phyloP scores from a whole-genome alignment of 1,140 invertebrate species.

The Pogonus chalceus region DNA sequence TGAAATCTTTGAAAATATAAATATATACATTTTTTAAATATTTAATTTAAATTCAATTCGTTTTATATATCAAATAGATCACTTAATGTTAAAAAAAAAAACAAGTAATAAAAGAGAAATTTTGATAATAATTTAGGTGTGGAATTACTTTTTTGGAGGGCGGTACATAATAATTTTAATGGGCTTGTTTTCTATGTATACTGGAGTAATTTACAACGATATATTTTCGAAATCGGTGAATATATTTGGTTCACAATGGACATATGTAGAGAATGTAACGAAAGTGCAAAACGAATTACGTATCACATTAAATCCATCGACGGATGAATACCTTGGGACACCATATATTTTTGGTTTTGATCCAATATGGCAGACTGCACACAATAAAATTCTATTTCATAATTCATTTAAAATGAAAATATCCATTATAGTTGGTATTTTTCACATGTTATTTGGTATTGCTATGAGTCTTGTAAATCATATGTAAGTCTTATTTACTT shows the following conservation, averaged over 20 bases:
- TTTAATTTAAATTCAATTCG: too few relatives aligned
- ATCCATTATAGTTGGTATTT: constrained; percentile 82
- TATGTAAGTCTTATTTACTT: constrained; percentile 39
- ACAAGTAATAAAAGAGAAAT: too few relatives aligned
- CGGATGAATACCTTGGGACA: constrained; percentile 41
- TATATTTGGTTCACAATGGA: constrained; percentile 91
- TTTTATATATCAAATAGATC: too few relatives aligned
- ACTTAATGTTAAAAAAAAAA: too few relatives aligned
- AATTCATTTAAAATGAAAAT: constrained; percentile 96
- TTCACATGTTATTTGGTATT: constrained; percentile 88
- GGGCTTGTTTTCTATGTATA: constrained; percentile 97
- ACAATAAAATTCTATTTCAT: constrained; percentile 82
- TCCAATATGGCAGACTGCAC: constrained; percentile 81
- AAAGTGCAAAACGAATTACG: constrained; percentile 42
- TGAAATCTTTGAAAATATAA: too few relatives aligned
- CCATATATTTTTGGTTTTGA: constrained; percentile 88
- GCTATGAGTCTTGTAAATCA: constrained; percentile 70
- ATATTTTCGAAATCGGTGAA: constrained; percentile 95
- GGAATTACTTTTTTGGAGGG: constrained; percentile 96
- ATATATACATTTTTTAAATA: too few relatives aligned
- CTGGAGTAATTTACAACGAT: constrained; percentile 97
- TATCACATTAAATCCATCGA: constrained; percentile 56
- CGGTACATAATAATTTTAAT: constrained; percentile 97
- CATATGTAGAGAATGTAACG: constrained; percentile 42
- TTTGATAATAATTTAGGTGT: constrained; percentile 69